Evolutionary conservation across 2,113 vertebrate species (phyloP), one percentile per base, ranked within the genome.

Genomic region (Rhegmatorhina hoffmannsi): DNA sequence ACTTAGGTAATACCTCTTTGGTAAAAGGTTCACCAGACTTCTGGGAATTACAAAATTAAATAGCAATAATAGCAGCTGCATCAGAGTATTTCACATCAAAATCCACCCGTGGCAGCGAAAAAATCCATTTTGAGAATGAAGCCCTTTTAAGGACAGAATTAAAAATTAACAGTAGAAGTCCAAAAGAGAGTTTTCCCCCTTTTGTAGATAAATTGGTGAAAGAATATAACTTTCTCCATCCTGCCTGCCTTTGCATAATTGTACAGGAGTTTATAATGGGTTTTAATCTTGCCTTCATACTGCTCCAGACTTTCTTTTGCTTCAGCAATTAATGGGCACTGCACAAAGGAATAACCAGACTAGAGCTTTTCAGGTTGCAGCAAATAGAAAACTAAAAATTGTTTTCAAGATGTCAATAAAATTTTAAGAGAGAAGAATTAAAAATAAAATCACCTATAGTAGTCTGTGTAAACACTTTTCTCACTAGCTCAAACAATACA

Each of bases 91-190:
- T 89, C 62, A 80, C 12, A 84, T 46, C 26, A 46, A 92, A 92
- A 94, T 63, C 53, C 17, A 33, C 21, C 55, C n/a, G 38, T 0
- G 12, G 62, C 26, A 86, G 49, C 2, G 7, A 87, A 93, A 89
- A 89, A 63, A 82, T 46, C 21, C 69, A 72, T 76, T 79, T 87
- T 87, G 46, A 90, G 86, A 91, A 77, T 52, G 59, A 90, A 85
- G 83, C 13, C 28, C 58, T 67, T 28, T 64, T 85, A 95, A 90
- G 14, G 33, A 34, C 24, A 59, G 62, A 73, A 80, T 60, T 87
- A 72, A 94, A 59, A 90, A 69, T 38, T 79, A 66, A 31, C 58
- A 46, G 31, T 58, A 81, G 58, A 40, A 75, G 17, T 31, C 58
- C 28, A 77, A 89, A 69, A 76, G 34, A 93, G 11, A 70, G 4